Evolutionary conservation across 2,113 vertebrate species (phyloP), one percentile per base, ranked within the genome.

Genomic region (Tupaia tana): DNA sequence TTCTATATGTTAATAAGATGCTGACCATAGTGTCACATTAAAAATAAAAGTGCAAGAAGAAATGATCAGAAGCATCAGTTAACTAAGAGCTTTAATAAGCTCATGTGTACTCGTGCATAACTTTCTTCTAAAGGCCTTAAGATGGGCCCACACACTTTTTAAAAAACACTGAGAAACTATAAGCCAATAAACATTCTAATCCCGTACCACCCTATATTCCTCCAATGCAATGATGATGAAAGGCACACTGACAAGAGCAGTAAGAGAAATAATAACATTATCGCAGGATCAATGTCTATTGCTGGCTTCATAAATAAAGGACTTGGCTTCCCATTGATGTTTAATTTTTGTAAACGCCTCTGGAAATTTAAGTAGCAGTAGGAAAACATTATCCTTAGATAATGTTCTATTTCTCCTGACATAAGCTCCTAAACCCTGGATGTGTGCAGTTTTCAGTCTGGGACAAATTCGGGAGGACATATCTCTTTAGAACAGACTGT

Each of bases 311-410:
- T 93, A 79, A 90, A 93, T 96, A 97, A 97, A 93, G 73, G 88
- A 70, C 93, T 91, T 81, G 84, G 93, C 95, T 98, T 96, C 95
- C 73, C 67, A 95, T 64, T 90, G 94, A 56, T 98, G 80, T 98
- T 96, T 97, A 96, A 97, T 97, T 98, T 95, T 97, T 16, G 2
- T 97, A 98, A 97, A 90, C 92, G 78, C 93, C 91, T 94, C 79
- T 93, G 83, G 91, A 98, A 96, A 96, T 96, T 91, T 96, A 97
- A 97, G 64, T 92, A 22, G 96, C 94, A 93, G 80, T 84, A 71
- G 85, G 84, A 97, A 97, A 93, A 90, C 78, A 90, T 94, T 97
- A 97, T 95, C 86, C 67, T 43, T 73, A 96, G 95, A 87, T 96
- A 97, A 91, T 96, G 96, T 89, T 34, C 31, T 90, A 91, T 92